phyloP scores from a whole-genome alignment of 1,140 invertebrate species.

The Harlomillsia oculata region DNA sequence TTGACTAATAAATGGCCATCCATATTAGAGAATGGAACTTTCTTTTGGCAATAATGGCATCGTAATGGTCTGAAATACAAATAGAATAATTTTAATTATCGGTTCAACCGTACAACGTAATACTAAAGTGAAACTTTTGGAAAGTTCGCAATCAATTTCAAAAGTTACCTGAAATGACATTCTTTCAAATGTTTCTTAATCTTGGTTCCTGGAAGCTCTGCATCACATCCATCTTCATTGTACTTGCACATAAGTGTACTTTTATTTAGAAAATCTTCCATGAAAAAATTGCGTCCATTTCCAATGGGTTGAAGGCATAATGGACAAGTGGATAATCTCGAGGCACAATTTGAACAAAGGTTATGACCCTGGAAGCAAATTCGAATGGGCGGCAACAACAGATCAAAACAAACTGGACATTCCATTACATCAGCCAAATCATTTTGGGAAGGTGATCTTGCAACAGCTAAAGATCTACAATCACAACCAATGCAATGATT shows the following conservation, averaged over 20 bases:
- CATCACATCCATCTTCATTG: constrained; percentile 15
- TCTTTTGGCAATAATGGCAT: constrained; percentile 9
- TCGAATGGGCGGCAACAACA: constrained; percentile 21
- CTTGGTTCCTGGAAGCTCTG: constrained; percentile 4
- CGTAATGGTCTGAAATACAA: constrained; percentile 19
- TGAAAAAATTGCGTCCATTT: constrained; percentile 23
- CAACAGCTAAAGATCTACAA: constrained; percentile 13
- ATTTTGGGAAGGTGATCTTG: constrained; percentile 7
- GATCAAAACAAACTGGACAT: constrained; percentile 28
- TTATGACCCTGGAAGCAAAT: constrained; percentile 23
- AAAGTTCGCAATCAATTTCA: not conserved
- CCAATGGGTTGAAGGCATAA: constrained; percentile 19
- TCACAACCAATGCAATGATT: too few relatives aligned
- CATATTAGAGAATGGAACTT: constrained; percentile 16
- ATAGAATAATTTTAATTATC: not conserved
- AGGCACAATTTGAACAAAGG: constrained; percentile 11
- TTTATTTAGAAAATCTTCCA: constrained; percentile 19
- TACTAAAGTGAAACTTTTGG: too few relatives aligned
- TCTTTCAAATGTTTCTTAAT: constrained; percentile 7
- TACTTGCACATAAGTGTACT: constrained; percentile 24
- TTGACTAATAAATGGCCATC: constrained; percentile 11
- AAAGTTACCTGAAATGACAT: constrained; percentile 18
- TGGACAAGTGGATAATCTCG: constrained; percentile 10
- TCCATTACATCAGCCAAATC: constrained; percentile 19
- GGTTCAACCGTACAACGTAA: not conserved